Base-by-base conservation (phyloP, 2,888 invertebrate species). In the Morpho deidamia region DNA sequence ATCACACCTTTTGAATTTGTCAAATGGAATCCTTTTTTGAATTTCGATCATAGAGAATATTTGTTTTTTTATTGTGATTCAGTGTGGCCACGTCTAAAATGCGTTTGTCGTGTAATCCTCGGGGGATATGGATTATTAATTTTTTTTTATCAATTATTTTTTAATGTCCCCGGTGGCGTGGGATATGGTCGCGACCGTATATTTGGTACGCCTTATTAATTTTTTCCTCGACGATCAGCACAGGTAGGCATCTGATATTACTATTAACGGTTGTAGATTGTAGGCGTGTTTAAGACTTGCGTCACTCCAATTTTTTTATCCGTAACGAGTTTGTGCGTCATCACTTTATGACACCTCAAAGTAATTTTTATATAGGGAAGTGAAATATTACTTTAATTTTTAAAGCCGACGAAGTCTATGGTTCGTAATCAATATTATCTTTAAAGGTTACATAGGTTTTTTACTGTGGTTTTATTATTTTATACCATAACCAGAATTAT, bases 91-190 rank as follows among this genome's bases (percentile, higher is more conserved):
- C 66, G 66, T 76, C 72, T 72, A 75, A 85, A 85, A 88, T 89
- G 88, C 83, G 76, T 88, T 88, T 87, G 83, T 86, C 84, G 83
- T 86, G 88, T 88, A 88, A 88, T 88, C 88, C 88, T 73, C 85
- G 35, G 64, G 88, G 84, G 88, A 80, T 72, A 66, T 76, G 81
- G 88, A 85, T 88, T 86, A 83, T 79, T 73, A 67, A 69, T 75
- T 80, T 81, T 81, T 76, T 74, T 72, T 74, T 72, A 78, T 78
- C 78, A 79, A 79, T 78, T 67, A 69, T 80, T 82, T 83, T 82
- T 83, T 80, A 72, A 78, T 76, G 76, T 71, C 69, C 64, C 47
- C 56, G 57, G 45, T 67, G 65, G 71, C 81, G 82, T 84, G 83
- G 83, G 83, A 79, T 81, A 84, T 78, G 83, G 79, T 62, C 56